Base-by-base conservation (phyloP, 2,888 invertebrate genomes). In the Adelognathus sp. region DNA sequence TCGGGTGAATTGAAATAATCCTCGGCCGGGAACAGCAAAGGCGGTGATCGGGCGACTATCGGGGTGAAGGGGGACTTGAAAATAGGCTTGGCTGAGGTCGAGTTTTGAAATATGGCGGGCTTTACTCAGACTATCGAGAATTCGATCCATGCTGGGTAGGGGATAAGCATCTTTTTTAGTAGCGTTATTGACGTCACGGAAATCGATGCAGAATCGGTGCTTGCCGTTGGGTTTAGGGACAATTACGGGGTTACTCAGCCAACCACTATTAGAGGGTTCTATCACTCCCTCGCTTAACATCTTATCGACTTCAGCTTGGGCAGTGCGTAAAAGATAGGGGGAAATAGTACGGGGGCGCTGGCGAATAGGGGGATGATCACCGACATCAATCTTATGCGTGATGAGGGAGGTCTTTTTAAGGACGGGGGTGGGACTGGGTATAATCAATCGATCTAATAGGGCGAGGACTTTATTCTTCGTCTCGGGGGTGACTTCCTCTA, bases 91-190 rank as follows among this genome's bases (percentile, higher is more conserved):
- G 36, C 36, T n/a, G n/a, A n/a, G n/a, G n/a, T n/a, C n/a, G n/a
- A n/a, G n/a, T n/a, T n/a, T n/a, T n/a, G n/a, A n/a, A n/a, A 36
- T 36, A n/a, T n/a, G 36, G 2, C n/a, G 36, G n/a, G 36, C n/a
- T 0, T 63, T 2, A 66, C 81, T 11, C 74, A 58, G 6, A 73
- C 77, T 6, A 70, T 80, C 18, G 66, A 69, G 31, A 75, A 80
- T 4, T 72, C 58, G 21, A 76, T 80, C 11, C 64, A 82, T 44
- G 36, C n/a, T 36, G 36, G 36, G 36, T n/a, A 36, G 3, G 9
- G 36, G 36, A 3, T 36, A 36, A 1, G 36, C 36, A 36, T 36
- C 36, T n/a, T 36, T 36, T 9, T n/a, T n/a, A n/a, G n/a, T n/a
- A n/a, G n/a, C n/a, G n/a, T n/a, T n/a, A n/a, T n/a, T n/a, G n/a